Base-by-base conservation (phyloP, 2,888 invertebrate species). In the Athalia rosae region DNA sequence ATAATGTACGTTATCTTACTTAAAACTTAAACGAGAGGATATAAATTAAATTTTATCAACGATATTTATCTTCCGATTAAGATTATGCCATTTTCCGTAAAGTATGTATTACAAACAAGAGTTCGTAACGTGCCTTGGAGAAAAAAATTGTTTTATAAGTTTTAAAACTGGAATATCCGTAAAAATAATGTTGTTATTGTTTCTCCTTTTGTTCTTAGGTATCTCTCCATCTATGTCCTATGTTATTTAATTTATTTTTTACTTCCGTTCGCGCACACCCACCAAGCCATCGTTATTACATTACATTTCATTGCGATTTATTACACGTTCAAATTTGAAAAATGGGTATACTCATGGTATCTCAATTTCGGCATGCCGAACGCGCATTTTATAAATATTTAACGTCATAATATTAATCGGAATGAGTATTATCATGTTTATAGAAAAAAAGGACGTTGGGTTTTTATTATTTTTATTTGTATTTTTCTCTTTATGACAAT, bases 401-500 rank as follows among this genome's bases (percentile, higher is more conserved):
- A 74, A 74, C 74, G 47, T 74, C 74, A 74, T 74, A 74, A 74
- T 76, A 76, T 76, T 76, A 76, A 76, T 64, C 66, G 76, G 66
- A 76, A 76, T 45, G 58, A 28, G 66, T 59, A 67, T 76, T 64
- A 56, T 28, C 53, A 11, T 67, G 47, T 69, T 78, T 78, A 73
- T 76, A 78, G 41, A 64, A 78, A 76, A 74, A 50, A 71, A 77
- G 66, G 77, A 69, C 73, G 64, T 62, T 77, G 77, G 77, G 78
- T 81, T 79, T 63, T 79, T 69, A 56, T 77, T 78, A 78, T 76
- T 80, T 78, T 73, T 77, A 77, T 79, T 77, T 80, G 78, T 79
- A 76, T 79, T 81, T 77, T 79, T 76, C 73, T 79, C 13, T 81
- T 77, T 79, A 78, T 78, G 62, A 81, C 80, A 81, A 74, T 81